Evolutionary conservation across 2,113 vertebrate species (phyloP).

Genomic region (Rhabdomys dilectus): DNA sequence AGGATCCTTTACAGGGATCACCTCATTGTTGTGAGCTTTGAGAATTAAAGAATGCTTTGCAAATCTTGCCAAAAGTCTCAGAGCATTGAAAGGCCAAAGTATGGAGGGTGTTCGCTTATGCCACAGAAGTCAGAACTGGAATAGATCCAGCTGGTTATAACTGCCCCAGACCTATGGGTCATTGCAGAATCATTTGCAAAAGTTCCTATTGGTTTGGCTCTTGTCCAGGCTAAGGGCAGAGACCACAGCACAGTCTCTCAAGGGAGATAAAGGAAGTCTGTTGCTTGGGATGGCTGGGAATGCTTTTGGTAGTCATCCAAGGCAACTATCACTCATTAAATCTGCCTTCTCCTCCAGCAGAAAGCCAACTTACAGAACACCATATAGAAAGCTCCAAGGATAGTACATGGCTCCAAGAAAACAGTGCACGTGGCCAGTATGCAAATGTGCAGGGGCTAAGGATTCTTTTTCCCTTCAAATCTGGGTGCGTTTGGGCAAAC

Average conservation of each 20-base stretch:
- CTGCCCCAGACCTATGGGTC: slow-evolving; percentile 34
- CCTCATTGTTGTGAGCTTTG: neutral
- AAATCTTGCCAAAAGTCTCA: slow-evolving; percentile 29
- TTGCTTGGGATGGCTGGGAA: slow-evolving; percentile 68
- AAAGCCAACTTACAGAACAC: slow-evolving; percentile 65
- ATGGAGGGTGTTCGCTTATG: neutral
- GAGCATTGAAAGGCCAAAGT: slow-evolving; percentile 30
- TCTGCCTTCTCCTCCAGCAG: slow-evolving; percentile 67
- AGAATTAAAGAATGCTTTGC: slow-evolving; percentile 22
- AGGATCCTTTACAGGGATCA: slow-evolving; percentile 3
- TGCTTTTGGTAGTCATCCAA: slow-evolving; percentile 72
- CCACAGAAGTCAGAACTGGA: slow-evolving; percentile 47
- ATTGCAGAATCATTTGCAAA: slow-evolving; percentile 56
- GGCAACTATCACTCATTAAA: slow-evolving; percentile 65
- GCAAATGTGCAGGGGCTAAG: neutral
- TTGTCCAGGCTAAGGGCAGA: slow-evolving; percentile 64
- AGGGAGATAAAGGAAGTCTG: slow-evolving; percentile 61
- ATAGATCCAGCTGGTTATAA: slow-evolving; percentile 34
- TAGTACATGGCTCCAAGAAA: slow-evolving; percentile 62
- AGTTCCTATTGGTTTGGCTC: slow-evolving; percentile 62
- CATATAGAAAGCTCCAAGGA: slow-evolving; percentile 68
- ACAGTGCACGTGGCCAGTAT: slow-evolving; percentile 37
- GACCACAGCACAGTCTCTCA: slow-evolving; percentile 69
- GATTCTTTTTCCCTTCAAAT: slow-evolving; percentile 44
- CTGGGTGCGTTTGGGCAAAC: slow-evolving; percentile 50